These are phyloP conservation scores for Diadegma fenestrale DNA, from an alignment of 2,888 invertebrate species.

Conservation along the genomic window DNA sequence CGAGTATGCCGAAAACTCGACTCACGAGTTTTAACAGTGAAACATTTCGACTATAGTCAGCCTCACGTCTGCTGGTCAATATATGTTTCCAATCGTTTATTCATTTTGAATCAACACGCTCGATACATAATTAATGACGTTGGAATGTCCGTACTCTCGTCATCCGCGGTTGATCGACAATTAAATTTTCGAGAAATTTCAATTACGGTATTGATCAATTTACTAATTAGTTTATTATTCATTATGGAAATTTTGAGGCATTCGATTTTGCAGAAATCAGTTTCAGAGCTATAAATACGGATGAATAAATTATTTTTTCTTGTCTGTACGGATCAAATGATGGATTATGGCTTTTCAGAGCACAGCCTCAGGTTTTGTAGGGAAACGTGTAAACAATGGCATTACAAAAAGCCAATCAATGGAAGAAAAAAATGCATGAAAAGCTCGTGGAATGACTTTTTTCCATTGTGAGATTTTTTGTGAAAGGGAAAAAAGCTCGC, in stretches of 20 bases:
- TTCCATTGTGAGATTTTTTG: neutral
- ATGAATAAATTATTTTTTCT: neutral
- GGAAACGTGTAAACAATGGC: neutral
- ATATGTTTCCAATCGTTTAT: slow-evolving; percentile 10
- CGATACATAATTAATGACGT: neutral
- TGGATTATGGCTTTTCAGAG: too few species aligned
- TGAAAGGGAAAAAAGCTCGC: neutral
- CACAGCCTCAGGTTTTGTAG: neutral
- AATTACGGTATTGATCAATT: neutral
- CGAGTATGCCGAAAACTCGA: neutral
- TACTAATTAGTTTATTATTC: neutral
- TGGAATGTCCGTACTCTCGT: neutral
- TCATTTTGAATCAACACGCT: neutral
- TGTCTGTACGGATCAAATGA: neutral
- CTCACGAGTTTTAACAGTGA: slow-evolving; percentile 23
- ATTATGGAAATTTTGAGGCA: neutral
- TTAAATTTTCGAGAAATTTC: neutral
- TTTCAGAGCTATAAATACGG: neutral
- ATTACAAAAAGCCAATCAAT: neutral
- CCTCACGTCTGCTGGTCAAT: neutral
- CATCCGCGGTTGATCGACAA: too few species aligned
- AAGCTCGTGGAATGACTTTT: neutral
- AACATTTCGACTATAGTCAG: neutral
- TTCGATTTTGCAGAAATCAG: neutral
- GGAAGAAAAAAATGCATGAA: neutral